These are phyloP conservation scores for Eupithecia subfuscata DNA, from an alignment of 2,888 invertebrate genomes.

Conservation along the genomic window DNA sequence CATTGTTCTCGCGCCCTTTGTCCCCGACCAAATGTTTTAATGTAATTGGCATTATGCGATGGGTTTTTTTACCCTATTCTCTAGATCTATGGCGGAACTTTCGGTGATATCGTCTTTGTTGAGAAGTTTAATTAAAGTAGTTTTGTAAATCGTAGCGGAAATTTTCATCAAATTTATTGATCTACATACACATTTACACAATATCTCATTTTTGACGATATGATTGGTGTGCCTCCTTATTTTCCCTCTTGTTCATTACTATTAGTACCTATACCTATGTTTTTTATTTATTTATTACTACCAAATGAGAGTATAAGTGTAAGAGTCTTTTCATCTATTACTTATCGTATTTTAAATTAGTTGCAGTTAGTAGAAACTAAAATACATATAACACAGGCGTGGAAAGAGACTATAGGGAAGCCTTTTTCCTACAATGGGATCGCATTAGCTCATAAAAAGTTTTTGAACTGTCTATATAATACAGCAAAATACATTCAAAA, in stretches of 20 bases:
- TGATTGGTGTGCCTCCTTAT: neutral
- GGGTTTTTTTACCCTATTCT: slow-evolving; percentile 66
- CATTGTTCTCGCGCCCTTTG: slow-evolving; percentile 82
- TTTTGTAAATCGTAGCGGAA: neutral
- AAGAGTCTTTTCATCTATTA: too few species aligned
- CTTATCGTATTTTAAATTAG: neutral
- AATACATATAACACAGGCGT: neutral
- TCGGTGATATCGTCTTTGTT: slow-evolving; percentile 47
- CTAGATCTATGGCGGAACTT: slow-evolving; percentile 51
- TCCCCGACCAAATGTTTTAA: slow-evolving; percentile 82
- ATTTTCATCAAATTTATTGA: neutral
- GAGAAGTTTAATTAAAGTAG: slow-evolving; percentile 13
- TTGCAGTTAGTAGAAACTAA: neutral
- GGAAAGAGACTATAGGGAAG: neutral
- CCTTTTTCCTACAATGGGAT: neutral
- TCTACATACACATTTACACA: neutral
- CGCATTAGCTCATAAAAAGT: neutral
- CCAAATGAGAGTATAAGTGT: neutral
- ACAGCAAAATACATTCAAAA: neutral
- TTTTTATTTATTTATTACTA: neutral
- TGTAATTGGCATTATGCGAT: slow-evolving; percentile 83
- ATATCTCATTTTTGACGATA: neutral
- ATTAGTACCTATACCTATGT: neutral
- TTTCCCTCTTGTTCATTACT: neutral
- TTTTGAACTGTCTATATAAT: neutral